Percentiles rank a stretch among this genome's conserved stretches.
Conservation (phyloP, 2,113 vertebrate species). For the Neodontobutis hainanensis region DNA sequence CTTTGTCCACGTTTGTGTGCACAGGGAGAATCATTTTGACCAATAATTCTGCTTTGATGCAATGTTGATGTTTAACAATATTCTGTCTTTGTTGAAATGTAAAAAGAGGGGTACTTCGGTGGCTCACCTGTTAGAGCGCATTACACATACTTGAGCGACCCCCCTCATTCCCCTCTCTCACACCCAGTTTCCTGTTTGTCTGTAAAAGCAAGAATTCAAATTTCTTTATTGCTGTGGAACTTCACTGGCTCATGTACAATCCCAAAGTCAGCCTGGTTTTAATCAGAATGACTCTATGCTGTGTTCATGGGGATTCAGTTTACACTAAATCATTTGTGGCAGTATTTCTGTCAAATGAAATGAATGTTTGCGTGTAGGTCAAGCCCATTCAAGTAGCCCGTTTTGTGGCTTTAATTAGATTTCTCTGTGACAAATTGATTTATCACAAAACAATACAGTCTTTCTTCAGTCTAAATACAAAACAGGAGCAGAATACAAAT, state of each 20-base stretch:
- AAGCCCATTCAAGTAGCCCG: neutral
- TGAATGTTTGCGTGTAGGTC: conserved; percentile 1
- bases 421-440: conserved; percentile 11
- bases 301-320: neutral
- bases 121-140: too few species aligned
- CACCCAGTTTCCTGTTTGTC: too few species aligned
- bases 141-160: too few species aligned
- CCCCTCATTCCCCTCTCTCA: too few species aligned
- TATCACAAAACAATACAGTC: conserved; percentile 12
- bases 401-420: conserved; percentile 2
- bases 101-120: too few species aligned
- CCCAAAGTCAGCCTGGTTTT: neutral
- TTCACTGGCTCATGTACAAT: neutral
- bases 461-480: conserved; percentile 5
- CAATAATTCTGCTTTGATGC: too few species aligned
- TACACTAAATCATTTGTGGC: conserved; percentile 7
- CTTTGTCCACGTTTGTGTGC: too few species aligned
- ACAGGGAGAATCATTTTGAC: too few species aligned
- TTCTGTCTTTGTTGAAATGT: too few species aligned
- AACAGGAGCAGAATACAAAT: conserved; percentile 16
- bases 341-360: conserved; percentile 6
- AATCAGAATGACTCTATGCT: neutral
- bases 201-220: too few species aligned
- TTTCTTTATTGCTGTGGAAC: too few species aligned
- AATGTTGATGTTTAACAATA: too few species aligned